phyloP scores from a whole-genome alignment of 2,797 vertebrate species.

The Arnoldichthys spilopterus region DNA sequence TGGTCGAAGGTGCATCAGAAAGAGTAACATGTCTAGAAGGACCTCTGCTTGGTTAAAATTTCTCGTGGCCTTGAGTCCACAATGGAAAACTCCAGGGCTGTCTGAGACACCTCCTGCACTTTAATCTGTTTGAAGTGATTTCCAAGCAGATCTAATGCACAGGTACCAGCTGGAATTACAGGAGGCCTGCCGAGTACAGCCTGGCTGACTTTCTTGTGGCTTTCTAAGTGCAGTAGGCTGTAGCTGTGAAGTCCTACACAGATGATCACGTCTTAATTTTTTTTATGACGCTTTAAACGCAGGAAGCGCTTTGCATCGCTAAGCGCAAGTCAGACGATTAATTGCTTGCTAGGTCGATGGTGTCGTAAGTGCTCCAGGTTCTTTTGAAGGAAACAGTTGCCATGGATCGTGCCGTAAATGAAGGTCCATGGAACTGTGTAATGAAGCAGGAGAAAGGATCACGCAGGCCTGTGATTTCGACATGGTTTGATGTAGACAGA shows the following conservation, averaged over 20 bases:
- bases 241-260: conserved; percentile 74
- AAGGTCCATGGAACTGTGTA: neutral
- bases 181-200: conserved; percentile 72
- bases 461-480: too few species aligned
- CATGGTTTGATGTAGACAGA: neutral
- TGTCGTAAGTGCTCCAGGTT: neutral
- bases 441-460: too few species aligned
- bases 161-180: conserved; percentile 79
- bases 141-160: conserved; percentile 70
- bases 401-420: neutral
- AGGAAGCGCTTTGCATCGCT: conserved; percentile 72
- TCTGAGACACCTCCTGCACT: conserved; percentile 55
- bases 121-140: conserved; percentile 73
- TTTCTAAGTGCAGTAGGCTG: conserved; percentile 73
- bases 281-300: conserved; percentile 74
- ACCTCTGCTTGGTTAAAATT: too few species aligned
- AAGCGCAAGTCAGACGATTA: conserved; percentile 67
- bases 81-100: neutral
- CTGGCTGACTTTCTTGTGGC: conserved; percentile 80
- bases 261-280: conserved; percentile 67
- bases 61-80: neutral
- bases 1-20: too few species aligned
- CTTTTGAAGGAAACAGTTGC: neutral
- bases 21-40: too few species aligned
- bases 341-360: conserved; percentile 33